These are phyloP conservation scores for Belonocnema kinseyi DNA, from an alignment of 1,140 invertebrate species.

Conservation along the genomic window DNA sequence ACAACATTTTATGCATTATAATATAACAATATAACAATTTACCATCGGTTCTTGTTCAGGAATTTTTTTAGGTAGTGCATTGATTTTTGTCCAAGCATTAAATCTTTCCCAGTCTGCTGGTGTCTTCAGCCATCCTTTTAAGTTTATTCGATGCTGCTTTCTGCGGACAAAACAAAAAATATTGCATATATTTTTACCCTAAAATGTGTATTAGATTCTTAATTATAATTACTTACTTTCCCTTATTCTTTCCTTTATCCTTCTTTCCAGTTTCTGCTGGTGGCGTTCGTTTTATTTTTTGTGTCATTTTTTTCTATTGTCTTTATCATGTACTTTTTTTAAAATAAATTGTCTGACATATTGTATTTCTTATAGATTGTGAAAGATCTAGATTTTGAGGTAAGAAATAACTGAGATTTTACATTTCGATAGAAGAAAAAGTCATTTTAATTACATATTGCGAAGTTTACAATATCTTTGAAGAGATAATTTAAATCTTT, in stretches of 20 bases:
- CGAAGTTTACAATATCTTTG: too few relatives aligned
- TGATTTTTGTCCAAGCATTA: slow-evolving; percentile 53
- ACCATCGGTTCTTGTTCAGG: slow-evolving; percentile 50
- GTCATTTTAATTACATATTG: too few relatives aligned
- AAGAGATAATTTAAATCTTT: neutral
- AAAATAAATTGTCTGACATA: neutral
- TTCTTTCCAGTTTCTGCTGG: neutral
- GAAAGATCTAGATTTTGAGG: neutral
- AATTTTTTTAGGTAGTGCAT: slow-evolving; percentile 50
- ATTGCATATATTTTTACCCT: neutral
- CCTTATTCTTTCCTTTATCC: slow-evolving; percentile 33
- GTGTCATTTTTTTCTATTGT: slow-evolving; percentile 30
- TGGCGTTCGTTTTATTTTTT: neutral
- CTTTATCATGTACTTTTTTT: neutral
- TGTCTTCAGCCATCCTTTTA: slow-evolving; percentile 57
- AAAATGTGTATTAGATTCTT: neutral
- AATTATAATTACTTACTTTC: neutral
- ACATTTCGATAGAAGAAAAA: too few relatives aligned
- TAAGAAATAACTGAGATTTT: neutral
- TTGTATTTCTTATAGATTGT: neutral
- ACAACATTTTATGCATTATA: too few relatives aligned
- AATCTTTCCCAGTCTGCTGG: slow-evolving; percentile 58
- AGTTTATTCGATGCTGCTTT: neutral
- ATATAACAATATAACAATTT: neutral
- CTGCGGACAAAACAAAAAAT: neutral